A percentile compares a stretch with the other conserved stretches of the same genome.
These are phyloP conservation scores for Parotia lawesii DNA, from an alignment of 2,113 vertebrate genomes.

Conservation along the genomic window DNA sequence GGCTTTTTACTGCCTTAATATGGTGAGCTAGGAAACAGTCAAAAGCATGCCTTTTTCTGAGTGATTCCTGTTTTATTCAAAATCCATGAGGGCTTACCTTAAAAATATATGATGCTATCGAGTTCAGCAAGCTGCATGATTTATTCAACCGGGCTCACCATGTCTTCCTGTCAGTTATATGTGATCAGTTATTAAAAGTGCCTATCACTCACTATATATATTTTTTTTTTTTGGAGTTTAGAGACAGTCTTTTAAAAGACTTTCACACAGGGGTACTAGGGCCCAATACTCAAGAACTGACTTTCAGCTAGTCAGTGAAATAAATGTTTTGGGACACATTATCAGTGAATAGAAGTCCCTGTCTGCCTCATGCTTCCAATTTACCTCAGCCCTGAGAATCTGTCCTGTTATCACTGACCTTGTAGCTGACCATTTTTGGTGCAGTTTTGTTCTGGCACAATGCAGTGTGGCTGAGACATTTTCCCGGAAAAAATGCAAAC, in stretches of 20 bases:
- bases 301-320: not conserved
- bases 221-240: not conserved
- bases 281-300: not conserved
- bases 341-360: not conserved
- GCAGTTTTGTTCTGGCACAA: not conserved
- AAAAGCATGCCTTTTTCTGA: not conserved
- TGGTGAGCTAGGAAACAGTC: not conserved
- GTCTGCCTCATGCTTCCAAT: not conserved
- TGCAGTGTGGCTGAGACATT: not conserved
- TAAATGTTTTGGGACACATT: not conserved
- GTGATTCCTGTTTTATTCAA: not conserved
- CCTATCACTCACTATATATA: not conserved
- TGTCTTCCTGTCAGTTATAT: not conserved
- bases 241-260: not conserved
- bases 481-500: not conserved
- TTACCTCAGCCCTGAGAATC: not conserved
- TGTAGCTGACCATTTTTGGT: not conserved
- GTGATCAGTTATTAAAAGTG: not conserved
- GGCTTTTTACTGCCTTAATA: not conserved
- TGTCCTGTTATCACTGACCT: not conserved
- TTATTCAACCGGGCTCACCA: not conserved
- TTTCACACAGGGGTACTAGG: not conserved
- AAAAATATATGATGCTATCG: not conserved
- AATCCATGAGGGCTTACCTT: not conserved
- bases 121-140: constrained; percentile 6